Evolutionary conservation across 2,113 vertebrate species (phyloP), one percentile per base, ranked within the genome.

Genomic region (Sebastes schlegelii): DNA sequence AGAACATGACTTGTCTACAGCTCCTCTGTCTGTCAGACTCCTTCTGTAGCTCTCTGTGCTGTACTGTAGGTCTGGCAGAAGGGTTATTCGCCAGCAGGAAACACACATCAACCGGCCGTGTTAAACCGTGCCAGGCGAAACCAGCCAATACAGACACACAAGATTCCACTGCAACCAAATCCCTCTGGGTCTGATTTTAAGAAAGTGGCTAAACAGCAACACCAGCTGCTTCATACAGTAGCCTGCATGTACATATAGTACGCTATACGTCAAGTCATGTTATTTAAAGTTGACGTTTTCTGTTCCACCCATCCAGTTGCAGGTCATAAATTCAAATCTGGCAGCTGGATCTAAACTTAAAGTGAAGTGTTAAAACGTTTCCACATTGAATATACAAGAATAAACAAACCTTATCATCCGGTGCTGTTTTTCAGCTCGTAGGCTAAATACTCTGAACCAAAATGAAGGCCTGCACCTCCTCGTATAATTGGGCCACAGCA

Each of bases 151-250:
- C 79, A 81, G 86, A 93, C 84, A 74, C 65, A 81, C 46, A 11
- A 83, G 80, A 91, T 90, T 91, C 92, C 81, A 26, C 66, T 63
- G 80, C 88, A 91, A 86, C 85, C 72, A 55, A 87, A 90, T 68
- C 79, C 78, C 64, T 51, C 51, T 21, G 63, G 80, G 80, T 81
- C 69, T 69, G 75, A 86, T 89, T 77, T 86, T 26, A 67, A 84
- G 63, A 82, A 88, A 80, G 57, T 65, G 61, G 79, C 77, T 76
- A 67, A 83, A 83, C 71, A 74, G 69, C 48, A 67, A 49, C 72
- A 64, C 74, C 91, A 93, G 92, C 84, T 88, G 86, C 52, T 34
- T 60, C 54, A 80, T 76, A 57, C 70, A 83, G 78, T 52, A 61
- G 80, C 76, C 62, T 13, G 54, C 63, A 19, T 77, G 66, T 40